phyloP scores from a whole-genome alignment of 2,797 vertebrate species.

The Onychomys torridus region DNA sequence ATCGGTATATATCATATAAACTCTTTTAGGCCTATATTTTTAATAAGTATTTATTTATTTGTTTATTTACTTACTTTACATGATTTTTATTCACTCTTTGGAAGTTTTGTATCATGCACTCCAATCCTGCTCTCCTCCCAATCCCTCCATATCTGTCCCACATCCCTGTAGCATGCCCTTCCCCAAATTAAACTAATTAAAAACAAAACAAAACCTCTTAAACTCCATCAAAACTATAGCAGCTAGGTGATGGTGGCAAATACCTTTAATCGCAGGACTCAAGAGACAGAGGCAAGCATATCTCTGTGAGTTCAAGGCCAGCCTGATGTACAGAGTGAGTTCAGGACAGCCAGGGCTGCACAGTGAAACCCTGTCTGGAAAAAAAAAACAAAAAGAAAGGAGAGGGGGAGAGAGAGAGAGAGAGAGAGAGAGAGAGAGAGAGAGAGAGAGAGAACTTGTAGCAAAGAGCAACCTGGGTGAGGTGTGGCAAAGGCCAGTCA shows the following conservation, averaged over 20 bases:
- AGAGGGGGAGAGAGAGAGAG: too few species aligned
- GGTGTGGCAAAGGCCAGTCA: background rate
- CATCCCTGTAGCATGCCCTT: background rate
- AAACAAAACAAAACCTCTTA: background rate
- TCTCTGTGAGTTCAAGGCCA: too few species aligned
- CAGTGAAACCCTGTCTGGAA: background rate
- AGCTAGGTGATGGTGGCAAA: background rate
- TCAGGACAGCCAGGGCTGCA: background rate
- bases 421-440: background rate
- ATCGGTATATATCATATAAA: background rate
- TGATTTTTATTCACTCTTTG: background rate
- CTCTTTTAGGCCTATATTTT: background rate
- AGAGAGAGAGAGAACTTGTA: background rate
- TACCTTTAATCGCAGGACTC: background rate
- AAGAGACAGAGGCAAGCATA: background rate
- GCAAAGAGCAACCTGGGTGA: background rate
- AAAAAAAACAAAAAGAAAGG: background rate
- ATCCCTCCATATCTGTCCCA: background rate
- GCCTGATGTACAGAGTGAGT: background rate
- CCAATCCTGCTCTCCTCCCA: background rate
- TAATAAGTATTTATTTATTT: background rate
- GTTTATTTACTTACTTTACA: background rate
- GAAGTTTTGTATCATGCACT: background rate
- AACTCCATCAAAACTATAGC: constrained; percentile 9
- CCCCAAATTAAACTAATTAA: background rate